Conservation (phyloP, 2,113 vertebrate species). For the Charina bottae region DNA sequence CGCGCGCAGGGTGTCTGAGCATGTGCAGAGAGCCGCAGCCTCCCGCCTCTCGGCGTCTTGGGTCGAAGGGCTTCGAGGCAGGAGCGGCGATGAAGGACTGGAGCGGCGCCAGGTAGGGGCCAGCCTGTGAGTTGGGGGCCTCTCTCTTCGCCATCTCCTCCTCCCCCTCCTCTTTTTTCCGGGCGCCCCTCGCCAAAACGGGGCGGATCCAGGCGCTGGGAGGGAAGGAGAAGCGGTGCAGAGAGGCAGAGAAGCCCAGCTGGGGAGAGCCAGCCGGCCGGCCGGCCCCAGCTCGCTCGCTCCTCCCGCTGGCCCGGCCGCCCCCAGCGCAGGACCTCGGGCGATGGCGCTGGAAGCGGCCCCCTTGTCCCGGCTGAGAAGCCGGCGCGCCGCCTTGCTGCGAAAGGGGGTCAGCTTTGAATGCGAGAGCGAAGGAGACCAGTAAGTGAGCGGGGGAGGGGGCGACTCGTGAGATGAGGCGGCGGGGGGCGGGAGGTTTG, state of each 20-base stretch:
- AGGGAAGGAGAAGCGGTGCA: background rate
- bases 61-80: background rate
- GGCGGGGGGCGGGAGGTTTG: background rate
- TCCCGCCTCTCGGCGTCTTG: too few species aligned
- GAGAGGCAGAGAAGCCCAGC: background rate
- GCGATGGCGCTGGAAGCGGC: conserved; percentile 17
- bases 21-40: conserved; percentile 2
- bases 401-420: conserved; percentile 22
- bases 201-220: background rate
- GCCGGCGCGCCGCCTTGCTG: conserved; percentile 18
- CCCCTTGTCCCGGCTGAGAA: background rate
- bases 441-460: background rate
- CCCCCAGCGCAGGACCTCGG: background rate
- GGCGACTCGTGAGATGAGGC: background rate
- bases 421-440: background rate
- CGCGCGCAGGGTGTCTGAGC: background rate
- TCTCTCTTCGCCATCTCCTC: background rate
- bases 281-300: background rate
- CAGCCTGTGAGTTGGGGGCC: background rate
- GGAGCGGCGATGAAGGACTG: background rate
- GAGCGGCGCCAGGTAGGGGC: background rate
- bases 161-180: background rate
- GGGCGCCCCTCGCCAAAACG: conserved; percentile 8
- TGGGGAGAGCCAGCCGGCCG: background rate
- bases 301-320: background rate